Base-by-base conservation (phyloP, 23 tunicate genomes). In the Styela plicata region DNA sequence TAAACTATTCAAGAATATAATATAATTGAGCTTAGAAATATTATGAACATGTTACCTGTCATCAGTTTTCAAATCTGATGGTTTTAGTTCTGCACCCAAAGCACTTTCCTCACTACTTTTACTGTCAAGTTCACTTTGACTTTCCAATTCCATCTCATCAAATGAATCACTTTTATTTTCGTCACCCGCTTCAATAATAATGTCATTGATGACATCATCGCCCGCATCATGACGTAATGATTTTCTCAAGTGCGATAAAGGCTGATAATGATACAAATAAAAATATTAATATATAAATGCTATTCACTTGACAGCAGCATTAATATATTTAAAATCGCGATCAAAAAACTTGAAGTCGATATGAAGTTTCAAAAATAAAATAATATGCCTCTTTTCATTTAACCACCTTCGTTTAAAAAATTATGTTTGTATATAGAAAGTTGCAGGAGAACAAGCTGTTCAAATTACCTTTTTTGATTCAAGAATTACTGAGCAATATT, bases 111-210 rank as follows among this genome's bases (percentile, higher is more conserved):
- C 70, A 68, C 98, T 93, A 44, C 98, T 93, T 63, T 93, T 93
- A 82, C 98, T 93, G 79, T 93, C 98, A 84, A 93, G 84, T 57
- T 93, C 98, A 77, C 98, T 93, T 64, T 93, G 98, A 37, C 98
- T 88, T 53, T 93, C 98, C 44, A 93, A 69, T 36, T 93, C 98
- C 98, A 93, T 93, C 21, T 93, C 98, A 73, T 93, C 98, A 33
- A 84, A 82, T 63, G 81, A 76, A 44, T 76, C 81, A n/a, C 66
- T 76, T 21, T 31, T 73, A 19, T 69, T 20, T 1, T 69, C 20
- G 36, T 44, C 63, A 31, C 27, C 83, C 10, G 19, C 32, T 1
- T 64, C 73, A 31, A 24, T 76, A 3, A 44, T 24, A 2, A 25
- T 7, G 20, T 34, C 37, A 34, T 22, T 31, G 78, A 73, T 34